A percentile compares a stretch with the other conserved stretches of the same genome.
Conservation (phyloP, 2,113 vertebrate genomes). For the Neodon shergylaensis region DNA sequence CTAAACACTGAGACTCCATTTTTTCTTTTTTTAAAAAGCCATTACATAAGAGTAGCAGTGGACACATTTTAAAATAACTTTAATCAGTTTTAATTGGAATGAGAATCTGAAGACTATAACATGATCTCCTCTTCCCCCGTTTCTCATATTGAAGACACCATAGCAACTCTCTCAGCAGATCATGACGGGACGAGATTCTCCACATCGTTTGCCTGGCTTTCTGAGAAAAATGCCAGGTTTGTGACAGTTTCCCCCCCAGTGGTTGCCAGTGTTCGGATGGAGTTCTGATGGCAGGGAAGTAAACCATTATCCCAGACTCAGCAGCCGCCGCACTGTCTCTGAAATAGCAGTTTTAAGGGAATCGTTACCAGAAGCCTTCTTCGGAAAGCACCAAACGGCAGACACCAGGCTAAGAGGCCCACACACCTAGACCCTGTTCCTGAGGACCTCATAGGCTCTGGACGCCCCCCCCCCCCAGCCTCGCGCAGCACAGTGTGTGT, state of each 20-base stretch:
- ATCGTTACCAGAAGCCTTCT: background rate
- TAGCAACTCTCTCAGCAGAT: background rate
- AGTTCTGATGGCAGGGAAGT: background rate
- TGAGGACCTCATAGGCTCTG: accelerated
- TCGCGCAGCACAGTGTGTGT: background rate
- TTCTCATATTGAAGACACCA: background rate
- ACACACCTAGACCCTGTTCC: accelerated
- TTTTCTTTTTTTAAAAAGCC: no score
- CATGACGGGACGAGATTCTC: background rate
- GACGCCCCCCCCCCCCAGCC: background rate
- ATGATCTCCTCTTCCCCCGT: background rate
- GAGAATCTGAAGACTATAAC: background rate
- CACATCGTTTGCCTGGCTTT: background rate
- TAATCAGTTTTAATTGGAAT: background rate
- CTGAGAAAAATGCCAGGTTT: background rate
- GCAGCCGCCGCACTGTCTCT: background rate
- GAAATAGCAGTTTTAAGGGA: background rate
- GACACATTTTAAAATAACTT: constrained; percentile 33
- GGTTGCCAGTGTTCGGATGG: background rate
- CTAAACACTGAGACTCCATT: background rate
- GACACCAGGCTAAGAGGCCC: background rate
- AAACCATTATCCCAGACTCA: background rate
- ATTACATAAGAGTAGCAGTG: background rate
- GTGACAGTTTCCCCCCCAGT: background rate
- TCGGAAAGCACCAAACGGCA: no score